Conservation (phyloP, 2,888 invertebrate genomes). For the Eupithecia subfuscata region DNA sequence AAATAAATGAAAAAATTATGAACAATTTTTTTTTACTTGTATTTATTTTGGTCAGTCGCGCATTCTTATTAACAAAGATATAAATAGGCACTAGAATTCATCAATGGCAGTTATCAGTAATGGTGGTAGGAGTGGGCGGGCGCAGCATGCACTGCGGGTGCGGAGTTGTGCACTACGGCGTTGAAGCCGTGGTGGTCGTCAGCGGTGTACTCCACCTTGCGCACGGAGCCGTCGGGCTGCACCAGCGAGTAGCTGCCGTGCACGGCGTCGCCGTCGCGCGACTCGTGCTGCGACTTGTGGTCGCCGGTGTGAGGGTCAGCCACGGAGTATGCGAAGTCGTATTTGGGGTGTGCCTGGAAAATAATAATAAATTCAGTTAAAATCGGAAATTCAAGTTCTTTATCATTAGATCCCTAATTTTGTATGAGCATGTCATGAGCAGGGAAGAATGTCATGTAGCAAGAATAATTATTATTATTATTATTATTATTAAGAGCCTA, state of each 20-base stretch:
- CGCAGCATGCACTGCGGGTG: conserved; percentile 67
- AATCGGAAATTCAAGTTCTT: no score
- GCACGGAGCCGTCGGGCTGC: conserved; percentile 79
- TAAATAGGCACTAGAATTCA: conserved; percentile 51
- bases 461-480: no score
- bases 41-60: conserved; percentile 6
- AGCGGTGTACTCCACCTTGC: conserved; percentile 78
- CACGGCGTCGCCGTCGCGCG: conserved; percentile 81
- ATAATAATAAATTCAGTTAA: not conserved
- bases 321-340: conserved; percentile 81
- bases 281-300: conserved; percentile 82
- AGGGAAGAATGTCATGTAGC: no score
- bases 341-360: conserved; percentile 69
- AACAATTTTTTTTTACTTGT: not conserved
- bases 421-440: no score
- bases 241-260: conserved; percentile 84
- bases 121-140: conserved; percentile 64
- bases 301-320: conserved; percentile 84
- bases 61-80: conserved; percentile 45
- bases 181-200: conserved; percentile 70
- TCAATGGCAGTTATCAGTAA: conserved; percentile 49
- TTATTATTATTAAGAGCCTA: no score
- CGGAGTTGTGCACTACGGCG: conserved; percentile 78
- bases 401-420: no score
- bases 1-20: not conserved